Evolutionary conservation across 2,888 invertebrate genomes (phyloP), one percentile per base, ranked within the genome.

Genomic region (Thymelicus acteon): DNA sequence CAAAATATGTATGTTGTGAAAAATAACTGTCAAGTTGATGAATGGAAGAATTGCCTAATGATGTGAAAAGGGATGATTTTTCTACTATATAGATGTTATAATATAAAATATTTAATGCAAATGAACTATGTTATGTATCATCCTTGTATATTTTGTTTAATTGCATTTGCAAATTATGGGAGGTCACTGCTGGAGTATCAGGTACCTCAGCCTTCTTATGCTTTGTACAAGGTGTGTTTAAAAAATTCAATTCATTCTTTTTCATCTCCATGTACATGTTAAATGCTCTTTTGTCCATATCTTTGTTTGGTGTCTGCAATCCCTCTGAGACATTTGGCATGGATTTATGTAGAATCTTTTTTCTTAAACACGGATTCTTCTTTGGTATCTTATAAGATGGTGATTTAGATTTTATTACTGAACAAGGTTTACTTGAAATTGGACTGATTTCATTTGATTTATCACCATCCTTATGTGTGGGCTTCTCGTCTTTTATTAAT

Each of bases 381-480:
- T 85, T 92, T 48, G 91, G 91, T 78, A 92, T 89, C 74, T 86
- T 91, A 75, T 92, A 93, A 2, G 86, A 79, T 39, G 92, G 93
- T 15, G 89, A 88, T 76, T 86, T 90, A 7, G 76, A 78, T 75
- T 85, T 89, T 47, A 88, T 88, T 6, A 87, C 88, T 61, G 89
- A 85, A 72, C 80, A 80, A 2, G 82, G 77, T 68, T 82, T 80
- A 58, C 76, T 77, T 7, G 77, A 57, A 8, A 77, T 70, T 4
- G 78, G 74, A 72, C 77, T 82, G 13, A 72, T 80, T 64, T 79
- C 75, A 68, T 74, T 81, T 15, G 19, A n/a, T 52, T 71, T 72
- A n/a, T 77, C 72, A 57, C 73, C 31, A 40, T 78, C 78, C 24
- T 75, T 66, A 24, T 58, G 62, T 67, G 78, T 79, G 60, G 73